phyloP scores from a whole-genome alignment of 1,140 invertebrate species.

The Bombus superbus region DNA sequence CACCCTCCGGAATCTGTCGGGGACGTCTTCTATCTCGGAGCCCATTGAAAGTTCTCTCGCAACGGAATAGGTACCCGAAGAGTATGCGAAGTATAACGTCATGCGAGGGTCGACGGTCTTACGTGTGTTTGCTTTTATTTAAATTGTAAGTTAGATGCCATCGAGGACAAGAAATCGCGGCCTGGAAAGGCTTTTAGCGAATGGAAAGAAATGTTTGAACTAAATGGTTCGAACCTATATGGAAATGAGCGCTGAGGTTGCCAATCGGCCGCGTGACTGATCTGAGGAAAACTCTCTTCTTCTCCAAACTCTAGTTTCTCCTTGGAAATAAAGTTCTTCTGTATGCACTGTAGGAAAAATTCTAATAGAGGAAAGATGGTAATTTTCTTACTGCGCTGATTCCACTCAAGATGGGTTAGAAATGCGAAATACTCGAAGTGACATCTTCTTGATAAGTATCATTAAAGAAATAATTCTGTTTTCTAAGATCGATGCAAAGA shows the following conservation, averaged over 20 bases:
- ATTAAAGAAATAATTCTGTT: not conserved
- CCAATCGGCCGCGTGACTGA: slow-evolving; percentile 63
- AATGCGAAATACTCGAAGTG: not conserved
- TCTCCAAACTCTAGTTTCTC: not conserved
- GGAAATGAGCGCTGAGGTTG: slow-evolving; percentile 75
- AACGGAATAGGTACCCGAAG: slow-evolving; percentile 57
- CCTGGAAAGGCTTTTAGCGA: slow-evolving; percentile 77
- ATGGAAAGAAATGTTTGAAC: slow-evolving; percentile 81
- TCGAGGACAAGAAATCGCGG: slow-evolving; percentile 58
- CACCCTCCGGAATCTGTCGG: slow-evolving; percentile 66
- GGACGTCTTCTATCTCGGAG: slow-evolving; percentile 64
- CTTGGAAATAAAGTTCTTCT: not conserved
- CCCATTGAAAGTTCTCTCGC: slow-evolving; percentile 72
- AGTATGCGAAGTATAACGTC: slow-evolving; percentile 55
- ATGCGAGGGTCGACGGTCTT: slow-evolving; percentile 57
- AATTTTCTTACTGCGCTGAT: not conserved
- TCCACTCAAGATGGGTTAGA: not conserved
- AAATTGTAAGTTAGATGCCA: slow-evolving; percentile 82
- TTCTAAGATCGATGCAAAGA: not conserved
- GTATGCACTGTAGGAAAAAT: not conserved
- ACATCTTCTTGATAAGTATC: not conserved
- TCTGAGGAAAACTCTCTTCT: slow-evolving; percentile 65
- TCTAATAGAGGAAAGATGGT: not conserved
- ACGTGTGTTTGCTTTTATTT: slow-evolving; percentile 83
- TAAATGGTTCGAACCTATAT: slow-evolving; percentile 82